Conservation (phyloP, 2,888 invertebrate species). For the Drosophila limbata region DNA sequence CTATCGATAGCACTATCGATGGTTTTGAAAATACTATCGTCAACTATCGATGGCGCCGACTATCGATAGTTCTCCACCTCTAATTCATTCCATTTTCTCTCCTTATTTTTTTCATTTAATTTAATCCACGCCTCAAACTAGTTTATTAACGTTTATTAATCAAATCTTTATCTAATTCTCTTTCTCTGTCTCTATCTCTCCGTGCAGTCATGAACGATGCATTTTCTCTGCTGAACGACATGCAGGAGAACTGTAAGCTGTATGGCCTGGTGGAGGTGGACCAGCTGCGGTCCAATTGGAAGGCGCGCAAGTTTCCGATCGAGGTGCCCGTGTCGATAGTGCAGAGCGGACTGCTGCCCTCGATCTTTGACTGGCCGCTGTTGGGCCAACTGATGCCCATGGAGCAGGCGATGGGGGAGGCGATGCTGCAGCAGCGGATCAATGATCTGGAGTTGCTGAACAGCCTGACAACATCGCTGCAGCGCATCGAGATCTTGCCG, state of each 20-base stretch:
- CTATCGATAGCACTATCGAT: too few species aligned
- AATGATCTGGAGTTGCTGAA: conserved; percentile 47
- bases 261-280: conserved; percentile 50
- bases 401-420: conserved; percentile 29
- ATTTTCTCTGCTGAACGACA: conserved; percentile 15
- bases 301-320: conserved; percentile 37
- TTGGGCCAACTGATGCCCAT: conserved; percentile 40
- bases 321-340: conserved; percentile 36
- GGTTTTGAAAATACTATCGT: too few species aligned
- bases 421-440: conserved; percentile 47
- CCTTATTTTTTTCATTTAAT: too few species aligned
- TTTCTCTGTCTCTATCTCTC: background rate
- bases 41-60: too few species aligned
- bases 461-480: conserved; percentile 48
- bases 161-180: too few species aligned
- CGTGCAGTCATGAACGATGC: conserved; percentile 36
- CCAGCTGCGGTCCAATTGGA: conserved; percentile 36
- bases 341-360: conserved; percentile 40
- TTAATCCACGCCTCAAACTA: too few species aligned
- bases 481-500: conserved; percentile 33
- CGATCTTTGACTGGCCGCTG: conserved; percentile 57
- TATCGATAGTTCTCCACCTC: too few species aligned
- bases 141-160: too few species aligned
- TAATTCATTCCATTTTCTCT: too few species aligned
- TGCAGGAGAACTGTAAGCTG: conserved; percentile 34